Evolutionary conservation across 1,140 invertebrate species (phyloP).

Genomic region (Patella vulgata): DNA sequence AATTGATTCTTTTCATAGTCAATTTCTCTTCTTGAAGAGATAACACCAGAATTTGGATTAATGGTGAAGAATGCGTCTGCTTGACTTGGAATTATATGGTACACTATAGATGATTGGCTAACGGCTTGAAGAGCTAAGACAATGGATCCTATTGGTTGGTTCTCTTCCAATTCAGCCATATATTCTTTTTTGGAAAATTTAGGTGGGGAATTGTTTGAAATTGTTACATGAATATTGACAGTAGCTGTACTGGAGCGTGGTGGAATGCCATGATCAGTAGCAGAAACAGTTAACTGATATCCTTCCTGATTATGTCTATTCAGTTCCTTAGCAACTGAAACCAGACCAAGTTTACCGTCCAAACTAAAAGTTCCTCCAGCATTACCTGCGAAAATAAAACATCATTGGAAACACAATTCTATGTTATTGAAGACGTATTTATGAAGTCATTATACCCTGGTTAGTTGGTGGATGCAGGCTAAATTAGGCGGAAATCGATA

Average conservation of each 20-base stretch:
- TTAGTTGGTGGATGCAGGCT: too few relatives aligned
- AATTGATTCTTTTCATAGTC: slow-evolving; percentile 73
- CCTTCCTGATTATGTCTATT: slow-evolving; percentile 84
- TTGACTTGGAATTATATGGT: slow-evolving; percentile 61
- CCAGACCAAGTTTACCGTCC: slow-evolving; percentile 79
- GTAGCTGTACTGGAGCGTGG: slow-evolving; percentile 80
- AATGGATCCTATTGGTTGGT: slow-evolving; percentile 80
- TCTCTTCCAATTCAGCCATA: slow-evolving; percentile 85
- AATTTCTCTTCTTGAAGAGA: slow-evolving; percentile 56
- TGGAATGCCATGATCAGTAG: slow-evolving; percentile 81
- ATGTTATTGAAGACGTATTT: too few relatives aligned
- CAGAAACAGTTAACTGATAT: slow-evolving; percentile 85
- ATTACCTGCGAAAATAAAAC: slow-evolving; percentile 74
- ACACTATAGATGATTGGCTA: slow-evolving; percentile 61
- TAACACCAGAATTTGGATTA: slow-evolving; percentile 68
- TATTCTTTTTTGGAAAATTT: slow-evolving; percentile 73
- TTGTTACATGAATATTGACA: slow-evolving; percentile 86
- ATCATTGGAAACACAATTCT: too few relatives aligned
- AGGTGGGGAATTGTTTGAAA: slow-evolving; percentile 89
- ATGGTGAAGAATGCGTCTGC: slow-evolving; percentile 61
- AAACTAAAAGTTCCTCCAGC: slow-evolving; percentile 85
- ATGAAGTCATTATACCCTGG: too few relatives aligned
- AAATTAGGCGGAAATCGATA: neutral
- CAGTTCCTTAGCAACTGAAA: slow-evolving; percentile 79
- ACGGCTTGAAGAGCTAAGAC: slow-evolving; percentile 81